phyloP scores from a whole-genome alignment of 2,113 vertebrate genomes.

The Urocolius indicus region DNA sequence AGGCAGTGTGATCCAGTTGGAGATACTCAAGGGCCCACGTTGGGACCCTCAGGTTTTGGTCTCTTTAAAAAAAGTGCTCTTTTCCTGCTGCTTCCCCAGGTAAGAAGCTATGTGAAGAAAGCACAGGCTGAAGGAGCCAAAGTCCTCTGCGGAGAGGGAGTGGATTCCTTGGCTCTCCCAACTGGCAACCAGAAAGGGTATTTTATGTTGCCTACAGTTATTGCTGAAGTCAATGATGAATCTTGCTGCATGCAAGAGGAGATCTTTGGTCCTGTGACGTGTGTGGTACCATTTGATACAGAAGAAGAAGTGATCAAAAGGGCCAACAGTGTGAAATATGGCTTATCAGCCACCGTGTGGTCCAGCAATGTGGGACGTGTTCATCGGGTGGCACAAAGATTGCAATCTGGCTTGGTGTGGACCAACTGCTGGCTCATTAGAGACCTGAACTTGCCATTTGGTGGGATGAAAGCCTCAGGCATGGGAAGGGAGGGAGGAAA shows the following conservation, averaged over 20 bases:
- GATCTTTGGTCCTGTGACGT: conserved; percentile 96
- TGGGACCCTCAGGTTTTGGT: neutral
- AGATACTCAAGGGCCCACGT: neutral
- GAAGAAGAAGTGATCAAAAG: conserved; percentile 91
- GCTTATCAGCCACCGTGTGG: conserved; percentile 91
- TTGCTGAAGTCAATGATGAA: conserved; percentile 84
- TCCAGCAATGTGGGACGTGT: conserved; percentile 85
- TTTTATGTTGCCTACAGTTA: conserved; percentile 92
- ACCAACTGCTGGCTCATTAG: conserved; percentile 97
- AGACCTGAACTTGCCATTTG: conserved; percentile 95
- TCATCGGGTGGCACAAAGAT: conserved; percentile 85
- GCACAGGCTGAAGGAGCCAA: conserved; percentile 86
- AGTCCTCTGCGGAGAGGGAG: conserved; percentile 91
- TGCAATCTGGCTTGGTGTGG: conserved; percentile 93
- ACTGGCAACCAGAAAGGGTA: conserved; percentile 83
- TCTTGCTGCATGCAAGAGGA: conserved; percentile 96
- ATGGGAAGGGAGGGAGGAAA: conserved; percentile 93
- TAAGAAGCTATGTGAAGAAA: conserved; percentile 85
- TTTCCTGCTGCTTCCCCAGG: conserved; percentile 73
- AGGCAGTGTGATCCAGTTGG: neutral
- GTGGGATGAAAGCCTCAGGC: conserved; percentile 95
- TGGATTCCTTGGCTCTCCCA: conserved; percentile 83
- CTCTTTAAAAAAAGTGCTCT: neutral
- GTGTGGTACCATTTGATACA: conserved; percentile 87
- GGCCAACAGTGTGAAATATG: conserved; percentile 90